phyloP scores from a whole-genome alignment of 1,140 invertebrate species.

The Drosophila nigrodunni region DNA sequence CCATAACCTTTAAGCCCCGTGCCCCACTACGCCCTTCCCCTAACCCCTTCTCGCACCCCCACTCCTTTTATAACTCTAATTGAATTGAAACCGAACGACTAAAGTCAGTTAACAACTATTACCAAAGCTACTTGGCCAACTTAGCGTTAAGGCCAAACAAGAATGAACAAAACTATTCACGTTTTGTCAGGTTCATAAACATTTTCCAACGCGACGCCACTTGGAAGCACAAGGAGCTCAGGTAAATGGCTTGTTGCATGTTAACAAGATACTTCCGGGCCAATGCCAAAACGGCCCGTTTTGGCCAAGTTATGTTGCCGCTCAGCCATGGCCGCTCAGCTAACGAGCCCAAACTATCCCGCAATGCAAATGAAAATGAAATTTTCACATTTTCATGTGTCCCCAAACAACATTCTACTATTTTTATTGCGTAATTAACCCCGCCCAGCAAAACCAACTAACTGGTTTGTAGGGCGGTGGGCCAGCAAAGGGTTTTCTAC shows the following conservation, averaged over 20 bases:
- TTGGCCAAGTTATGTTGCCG: constrained; percentile 34
- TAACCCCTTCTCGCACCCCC: neutral
- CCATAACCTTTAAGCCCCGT: neutral
- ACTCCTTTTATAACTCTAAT: constrained; percentile 29
- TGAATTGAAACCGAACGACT: constrained; percentile 51
- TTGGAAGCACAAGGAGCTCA: constrained; percentile 9
- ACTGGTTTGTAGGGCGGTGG: neutral
- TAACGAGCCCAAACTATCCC: neutral
- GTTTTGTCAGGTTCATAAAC: constrained; percentile 50
- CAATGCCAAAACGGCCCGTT: constrained; percentile 59
- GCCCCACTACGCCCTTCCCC: neutral
- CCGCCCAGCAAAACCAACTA: constrained; percentile 18
- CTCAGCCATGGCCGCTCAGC: constrained; percentile 10
- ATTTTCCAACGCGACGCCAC: neutral
- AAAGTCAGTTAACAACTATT: constrained; percentile 9
- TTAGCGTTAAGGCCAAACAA: constrained; percentile 2
- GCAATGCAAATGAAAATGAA: constrained; percentile 58
- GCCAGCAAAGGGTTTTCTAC: no score
- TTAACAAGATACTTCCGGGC: constrained; percentile 81
- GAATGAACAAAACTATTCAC: constrained; percentile 31
- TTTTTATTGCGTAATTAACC: constrained; percentile 81
- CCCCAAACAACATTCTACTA: constrained; percentile 55
- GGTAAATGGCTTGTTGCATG: constrained; percentile 77
- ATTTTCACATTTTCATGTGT: constrained; percentile 78
- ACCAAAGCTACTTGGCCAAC: constrained; percentile 25